A percentile compares a stretch with the other conserved stretches of the same genome.
Conservation (phyloP, 2,797 vertebrate species). For the Trematomus bernacchii region DNA sequence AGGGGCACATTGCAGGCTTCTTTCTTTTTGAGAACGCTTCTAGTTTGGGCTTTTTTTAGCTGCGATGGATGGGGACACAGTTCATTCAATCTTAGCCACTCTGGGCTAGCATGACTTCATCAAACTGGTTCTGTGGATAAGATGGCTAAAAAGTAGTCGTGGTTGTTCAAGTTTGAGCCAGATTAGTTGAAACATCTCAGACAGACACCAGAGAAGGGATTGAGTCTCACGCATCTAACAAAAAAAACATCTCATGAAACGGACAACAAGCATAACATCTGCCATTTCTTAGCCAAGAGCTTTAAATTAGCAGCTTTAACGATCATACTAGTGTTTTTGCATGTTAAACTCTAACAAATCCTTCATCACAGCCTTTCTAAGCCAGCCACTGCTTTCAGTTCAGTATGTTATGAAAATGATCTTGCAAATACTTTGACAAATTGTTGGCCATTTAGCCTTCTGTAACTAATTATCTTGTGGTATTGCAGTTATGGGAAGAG, state of each 20-base stretch:
- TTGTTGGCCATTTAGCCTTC: slow-evolving; percentile 13
- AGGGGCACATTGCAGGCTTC: background rate
- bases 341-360: slow-evolving; percentile 11
- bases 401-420: slow-evolving; percentile 28
- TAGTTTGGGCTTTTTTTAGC: background rate
- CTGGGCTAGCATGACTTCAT: background rate
- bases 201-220: background rate
- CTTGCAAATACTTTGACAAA: slow-evolving; percentile 30
- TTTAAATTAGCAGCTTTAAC: background rate
- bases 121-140: background rate
- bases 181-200: background rate
- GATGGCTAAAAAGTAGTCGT: background rate
- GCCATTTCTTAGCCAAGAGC: background rate
- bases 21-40: background rate
- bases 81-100: background rate
- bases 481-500: background rate
- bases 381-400: background rate
- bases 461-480: slow-evolving; percentile 20
- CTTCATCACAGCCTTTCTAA: slow-evolving; percentile 1
- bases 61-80: background rate
- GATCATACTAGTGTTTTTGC: background rate
- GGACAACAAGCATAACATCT: background rate
- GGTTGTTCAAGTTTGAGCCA: background rate
- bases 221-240: background rate
- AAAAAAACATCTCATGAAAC: slow-evolving; percentile 4